Percentiles rank a stretch among this genome's conserved stretches.
Evolutionary conservation across 35 echinoderm and acorn worm genomes (phyloP).

Genomic region (Anneissia japonica): DNA sequence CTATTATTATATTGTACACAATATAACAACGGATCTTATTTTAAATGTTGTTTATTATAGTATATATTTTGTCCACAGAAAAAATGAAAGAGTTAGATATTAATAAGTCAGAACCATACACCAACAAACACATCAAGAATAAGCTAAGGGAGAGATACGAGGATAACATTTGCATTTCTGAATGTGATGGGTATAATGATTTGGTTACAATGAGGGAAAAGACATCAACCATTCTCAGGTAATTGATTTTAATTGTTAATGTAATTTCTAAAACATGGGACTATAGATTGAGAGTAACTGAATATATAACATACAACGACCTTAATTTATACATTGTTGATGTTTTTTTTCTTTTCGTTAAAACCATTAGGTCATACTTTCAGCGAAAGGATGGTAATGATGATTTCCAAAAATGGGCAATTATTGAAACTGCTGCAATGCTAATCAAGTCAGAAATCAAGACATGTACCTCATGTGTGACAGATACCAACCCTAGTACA

Average conservation of each 20-base stretch:
- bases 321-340: no score
- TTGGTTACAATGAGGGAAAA: conserved; percentile 61
- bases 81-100: conserved; percentile 51
- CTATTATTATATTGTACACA: no score
- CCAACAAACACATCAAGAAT: conserved; percentile 43
- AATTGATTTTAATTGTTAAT: no score
- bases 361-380: no score
- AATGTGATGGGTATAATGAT: conserved; percentile 43
- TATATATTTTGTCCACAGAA: no score
- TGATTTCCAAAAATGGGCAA: conserved; percentile 30
- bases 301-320: no score
- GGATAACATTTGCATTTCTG: conserved; percentile 35
- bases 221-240: no score
- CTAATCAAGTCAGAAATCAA: conserved; percentile 73
- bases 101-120: conserved; percentile 36
- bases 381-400: conserved; percentile 18
- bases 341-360: no score
- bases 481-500: conserved; percentile 38
- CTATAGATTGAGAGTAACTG: no score
- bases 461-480: conserved; percentile 40
- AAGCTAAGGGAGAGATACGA: conserved; percentile 43
- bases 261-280: no score
- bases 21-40: no score
- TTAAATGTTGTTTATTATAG: no score
- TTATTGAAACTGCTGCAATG: conserved; percentile 60